Evolutionary conservation across 92 coral and sea anemone species (phyloP), one percentile per base, ranked within the genome.

Genomic region (Paramuricea clavata): DNA sequence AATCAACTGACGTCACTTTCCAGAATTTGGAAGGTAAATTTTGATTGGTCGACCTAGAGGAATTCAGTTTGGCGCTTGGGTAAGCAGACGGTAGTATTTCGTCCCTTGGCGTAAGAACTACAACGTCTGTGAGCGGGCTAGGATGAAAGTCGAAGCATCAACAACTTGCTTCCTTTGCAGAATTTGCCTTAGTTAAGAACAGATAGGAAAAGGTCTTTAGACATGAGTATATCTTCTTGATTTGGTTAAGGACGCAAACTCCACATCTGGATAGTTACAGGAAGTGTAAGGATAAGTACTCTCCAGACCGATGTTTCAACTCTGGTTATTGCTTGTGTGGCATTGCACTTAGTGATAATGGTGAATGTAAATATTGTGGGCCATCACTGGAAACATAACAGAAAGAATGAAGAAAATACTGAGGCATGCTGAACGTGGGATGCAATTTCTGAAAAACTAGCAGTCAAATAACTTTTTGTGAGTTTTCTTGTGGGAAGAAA

Each of bases 191-290:
- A 27, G 90, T 90, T 44, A 87, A 83, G 9, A 87, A 91, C 49
- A 83, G 93, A 73, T 88, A 91, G 94, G 87, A 88, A 74, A 91
- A 85, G 87, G 92, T 91, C 13, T 91, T 91, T 60, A 87, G 87
- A 76, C 94, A 80, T 85, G 92, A 91, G 42, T 91, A 91, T 81
- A 91, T 88, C 92, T 85, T 81, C 35, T 64, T 91, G 23, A 81
- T 88, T 62, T 87, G 90, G 90, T 35, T 87, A 35, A 69, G 90
- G 61, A 74, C 39, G 68, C 81, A 82, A 67, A 82, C 36, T 54
- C 77, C 87, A 16, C 49, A 82, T 31, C 49, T 85, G 94, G 93
- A 73, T 33, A 90, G 86, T 65, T 86, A 81, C 88, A 62, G 74
- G 81, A 86, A 87, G 83, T 88, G 83, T 81, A 89, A 84, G 50